Evolutionary conservation across 2,888 invertebrate genomes (phyloP).

Genomic region (Zeuzera pyrina): DNA sequence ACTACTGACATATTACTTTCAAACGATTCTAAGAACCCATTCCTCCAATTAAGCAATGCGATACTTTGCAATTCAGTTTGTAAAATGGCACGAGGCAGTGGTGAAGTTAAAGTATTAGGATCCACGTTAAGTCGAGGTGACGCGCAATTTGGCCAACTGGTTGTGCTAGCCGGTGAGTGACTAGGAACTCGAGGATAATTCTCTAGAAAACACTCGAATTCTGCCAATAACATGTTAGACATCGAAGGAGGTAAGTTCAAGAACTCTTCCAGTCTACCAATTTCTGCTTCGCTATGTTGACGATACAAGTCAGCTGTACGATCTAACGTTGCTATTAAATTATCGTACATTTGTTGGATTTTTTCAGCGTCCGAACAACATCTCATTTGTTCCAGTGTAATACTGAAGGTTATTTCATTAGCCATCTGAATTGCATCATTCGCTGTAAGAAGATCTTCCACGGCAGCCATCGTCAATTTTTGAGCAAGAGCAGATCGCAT

Average conservation of each 20-base stretch:
- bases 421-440: constrained; percentile 41
- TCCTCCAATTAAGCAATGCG: constrained; percentile 43
- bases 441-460: constrained; percentile 48
- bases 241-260: constrained; percentile 33
- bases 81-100: constrained; percentile 34
- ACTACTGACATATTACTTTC: constrained; percentile 31
- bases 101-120: constrained; percentile 8
- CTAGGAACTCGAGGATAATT: constrained; percentile 29
- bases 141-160: not conserved
- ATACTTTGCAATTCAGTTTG: constrained; percentile 42
- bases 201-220: constrained; percentile 43
- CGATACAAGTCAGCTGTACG: constrained; percentile 32
- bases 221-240: constrained; percentile 37
- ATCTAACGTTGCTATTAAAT: constrained; percentile 28
- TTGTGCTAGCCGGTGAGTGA: not conserved
- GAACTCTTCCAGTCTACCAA: constrained; percentile 41
- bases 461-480: constrained; percentile 45
- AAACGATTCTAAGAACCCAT: constrained; percentile 53
- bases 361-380: constrained; percentile 38
- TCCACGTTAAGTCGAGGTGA: not conserved
- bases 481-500: constrained; percentile 43
- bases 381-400: constrained; percentile 42
- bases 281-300: constrained; percentile 39
- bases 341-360: constrained; percentile 30
- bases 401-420: constrained; percentile 40